Base-by-base conservation (phyloP, 2,113 vertebrate genomes). In the Pollachius pollachius region DNA sequence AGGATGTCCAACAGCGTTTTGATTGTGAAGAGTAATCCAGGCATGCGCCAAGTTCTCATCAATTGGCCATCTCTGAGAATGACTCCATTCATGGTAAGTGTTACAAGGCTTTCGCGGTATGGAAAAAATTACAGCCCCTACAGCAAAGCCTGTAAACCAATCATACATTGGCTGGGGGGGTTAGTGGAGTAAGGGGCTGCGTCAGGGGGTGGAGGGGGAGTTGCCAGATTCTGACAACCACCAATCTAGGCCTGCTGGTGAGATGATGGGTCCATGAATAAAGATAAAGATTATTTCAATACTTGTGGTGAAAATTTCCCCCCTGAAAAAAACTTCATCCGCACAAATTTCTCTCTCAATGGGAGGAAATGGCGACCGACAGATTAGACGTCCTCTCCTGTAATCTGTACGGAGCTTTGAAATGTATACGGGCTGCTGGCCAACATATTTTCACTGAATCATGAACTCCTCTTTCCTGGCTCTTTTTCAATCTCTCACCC, bases 351-450 rank as follows among this genome's bases (percentile, higher is more conserved):
- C 72, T 81, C 76, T 69, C 78, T 82, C 81, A 82, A 81, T 77
- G 75, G 79, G 83, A 87, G 87, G 87, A 90, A 89, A 90, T 89
- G 80, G 82, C 76, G 86, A 82, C 78, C 65, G 84, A 86, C 88
- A 89, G 86, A 86, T 85, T 78, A 88, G 83, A 85, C 80, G 83
- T 87, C 78, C 77, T 84, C 76, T 62, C 52, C 82, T 84, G 73
- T 89, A 89, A 90, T 89, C 85, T 88, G 57, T 83, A 74, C 66
- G 73, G 82, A 81, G 72, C 79, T 88, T 79, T 85, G 83, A 80
- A 89, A 87, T 78, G 68, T 68, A 83, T 84, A 77, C 70, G n/a
- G 68, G 82, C 81, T 85, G 64, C 3, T 37, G 69, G 88, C 76
- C 84, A 80, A 65, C 19, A 59, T 68, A 60, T 72, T 71, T 70